A percentile compares a stretch with the other conserved stretches of the same genome.
Conservation (phyloP, 2,113 vertebrate species). For the Phyllopteryx taeniolatus region DNA sequence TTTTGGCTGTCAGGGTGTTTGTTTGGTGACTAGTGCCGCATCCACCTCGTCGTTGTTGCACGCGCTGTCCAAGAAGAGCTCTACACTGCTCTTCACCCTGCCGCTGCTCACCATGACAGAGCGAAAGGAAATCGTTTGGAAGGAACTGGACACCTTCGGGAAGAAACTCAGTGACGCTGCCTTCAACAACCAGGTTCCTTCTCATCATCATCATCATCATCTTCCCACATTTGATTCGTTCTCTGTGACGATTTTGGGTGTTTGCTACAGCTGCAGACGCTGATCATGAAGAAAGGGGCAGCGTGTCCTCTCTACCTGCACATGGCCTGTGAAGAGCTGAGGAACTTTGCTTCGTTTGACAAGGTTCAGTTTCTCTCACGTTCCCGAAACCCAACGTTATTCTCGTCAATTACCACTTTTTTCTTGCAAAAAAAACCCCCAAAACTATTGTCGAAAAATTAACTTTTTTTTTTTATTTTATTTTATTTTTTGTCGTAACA, state of each 20-base stretch:
- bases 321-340: slow-evolving; percentile 82
- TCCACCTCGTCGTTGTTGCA: slow-evolving; percentile 62
- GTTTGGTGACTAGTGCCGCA: slow-evolving; percentile 78
- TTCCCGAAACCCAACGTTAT: not conserved
- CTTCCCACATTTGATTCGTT: not conserved
- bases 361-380: slow-evolving; percentile 64
- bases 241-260: not conserved
- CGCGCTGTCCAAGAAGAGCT: slow-evolving; percentile 69
- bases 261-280: slow-evolving; percentile 75
- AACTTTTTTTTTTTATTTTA: no score
- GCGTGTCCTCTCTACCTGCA: slow-evolving; percentile 80
- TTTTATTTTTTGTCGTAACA: no score
- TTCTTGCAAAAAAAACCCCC: no score
- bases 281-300: slow-evolving; percentile 82
- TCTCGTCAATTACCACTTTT: no score
- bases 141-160: slow-evolving; percentile 77
- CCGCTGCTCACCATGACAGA: slow-evolving; percentile 72
- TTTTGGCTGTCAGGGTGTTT: slow-evolving; percentile 69
- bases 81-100: slow-evolving; percentile 60
- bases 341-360: slow-evolving; percentile 80
- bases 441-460: no score
- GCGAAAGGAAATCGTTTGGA: slow-evolving; percentile 76
- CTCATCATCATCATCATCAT: not conserved
- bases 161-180: slow-evolving; percentile 86
- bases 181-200: slow-evolving; percentile 86